phyloP scores from a whole-genome alignment of 2,888 invertebrate species.

The Campaea margaritaria region DNA sequence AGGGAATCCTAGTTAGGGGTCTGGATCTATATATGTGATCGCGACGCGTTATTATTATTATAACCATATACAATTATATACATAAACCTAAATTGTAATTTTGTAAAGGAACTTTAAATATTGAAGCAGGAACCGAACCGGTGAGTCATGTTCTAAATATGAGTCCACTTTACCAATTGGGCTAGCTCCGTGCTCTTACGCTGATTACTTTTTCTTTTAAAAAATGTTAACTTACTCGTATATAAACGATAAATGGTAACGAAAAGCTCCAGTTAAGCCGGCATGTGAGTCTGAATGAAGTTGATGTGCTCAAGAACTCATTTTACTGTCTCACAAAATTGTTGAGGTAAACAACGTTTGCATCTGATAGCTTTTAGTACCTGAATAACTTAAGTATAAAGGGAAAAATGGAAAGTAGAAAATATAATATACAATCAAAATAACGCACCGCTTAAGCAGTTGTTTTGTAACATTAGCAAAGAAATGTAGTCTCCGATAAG shows the following conservation, averaged over 20 bases:
- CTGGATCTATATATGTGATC: no score
- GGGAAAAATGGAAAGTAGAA: constrained; percentile 12
- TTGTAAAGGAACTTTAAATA: no score
- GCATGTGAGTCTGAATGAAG: constrained; percentile 18
- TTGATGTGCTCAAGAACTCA: constrained; percentile 14
- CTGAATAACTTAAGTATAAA: constrained; percentile 14
- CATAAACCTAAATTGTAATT: background rate
- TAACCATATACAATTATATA: no score
- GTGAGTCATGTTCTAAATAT: no score
- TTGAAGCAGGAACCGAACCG: no score
- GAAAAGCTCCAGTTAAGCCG: constrained; percentile 6
- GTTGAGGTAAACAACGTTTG: constrained; percentile 21
- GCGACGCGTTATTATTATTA: no score
- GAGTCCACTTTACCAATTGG: no score
- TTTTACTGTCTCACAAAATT: constrained; percentile 24
- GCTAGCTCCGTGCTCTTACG: no score
- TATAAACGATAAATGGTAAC: background rate
- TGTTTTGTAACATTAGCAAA: constrained; percentile 59
- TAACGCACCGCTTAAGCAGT: constrained; percentile 32
- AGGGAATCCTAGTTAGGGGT: no score
- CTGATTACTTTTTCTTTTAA: no score
- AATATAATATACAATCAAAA: constrained; percentile 32
- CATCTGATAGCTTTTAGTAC: constrained; percentile 18
- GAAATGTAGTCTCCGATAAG: constrained; percentile 50
- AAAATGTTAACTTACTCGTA: no score